phyloP scores from a whole-genome alignment of 2,888 invertebrate genomes.

The Flabesymbios commensalis region DNA sequence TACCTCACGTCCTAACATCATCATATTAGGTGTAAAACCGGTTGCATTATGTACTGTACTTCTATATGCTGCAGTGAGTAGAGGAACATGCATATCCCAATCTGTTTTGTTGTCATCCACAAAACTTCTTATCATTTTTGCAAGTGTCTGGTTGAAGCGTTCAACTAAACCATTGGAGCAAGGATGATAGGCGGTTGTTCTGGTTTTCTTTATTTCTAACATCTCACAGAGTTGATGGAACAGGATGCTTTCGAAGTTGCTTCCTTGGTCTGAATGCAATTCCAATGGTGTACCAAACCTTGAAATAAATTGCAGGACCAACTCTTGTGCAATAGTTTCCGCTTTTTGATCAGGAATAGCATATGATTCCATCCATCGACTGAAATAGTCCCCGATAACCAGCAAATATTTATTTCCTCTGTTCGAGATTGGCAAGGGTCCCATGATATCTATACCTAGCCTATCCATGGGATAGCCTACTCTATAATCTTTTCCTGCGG shows the following conservation, averaged over 20 bases:
- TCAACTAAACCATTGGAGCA: slow-evolving; percentile 31
- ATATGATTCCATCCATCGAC: slow-evolving; percentile 26
- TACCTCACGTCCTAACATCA: slow-evolving; percentile 30
- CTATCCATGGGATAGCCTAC: slow-evolving; percentile 17
- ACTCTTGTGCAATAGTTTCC: slow-evolving; percentile 28
- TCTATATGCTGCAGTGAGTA: slow-evolving; percentile 28
- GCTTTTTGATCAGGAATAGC: slow-evolving; percentile 24
- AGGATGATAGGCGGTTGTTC: slow-evolving; percentile 30
- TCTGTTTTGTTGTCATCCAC: slow-evolving; percentile 20
- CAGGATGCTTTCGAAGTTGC: slow-evolving; percentile 32
- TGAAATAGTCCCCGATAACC: slow-evolving; percentile 34
- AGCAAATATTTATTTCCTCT: slow-evolving; percentile 33
- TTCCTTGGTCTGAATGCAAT: slow-evolving; percentile 36
- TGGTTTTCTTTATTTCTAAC: slow-evolving; percentile 31
- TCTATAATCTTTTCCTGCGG: too few species aligned
- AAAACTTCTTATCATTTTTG: slow-evolving; percentile 22
- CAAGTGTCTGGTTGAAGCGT: slow-evolving; percentile 29
- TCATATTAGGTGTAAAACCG: slow-evolving; percentile 22
- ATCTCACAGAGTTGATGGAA: slow-evolving; percentile 26
- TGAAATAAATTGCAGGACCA: slow-evolving; percentile 30
- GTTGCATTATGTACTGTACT: slow-evolving; percentile 25
- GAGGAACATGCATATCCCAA: slow-evolving; percentile 35
- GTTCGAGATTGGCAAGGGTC: slow-evolving; percentile 29
- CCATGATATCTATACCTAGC: slow-evolving; percentile 33
- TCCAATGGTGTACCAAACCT: slow-evolving; percentile 26